phyloP scores from a whole-genome alignment of 23 tunicate species.

The Clavelina lepadiformis region DNA sequence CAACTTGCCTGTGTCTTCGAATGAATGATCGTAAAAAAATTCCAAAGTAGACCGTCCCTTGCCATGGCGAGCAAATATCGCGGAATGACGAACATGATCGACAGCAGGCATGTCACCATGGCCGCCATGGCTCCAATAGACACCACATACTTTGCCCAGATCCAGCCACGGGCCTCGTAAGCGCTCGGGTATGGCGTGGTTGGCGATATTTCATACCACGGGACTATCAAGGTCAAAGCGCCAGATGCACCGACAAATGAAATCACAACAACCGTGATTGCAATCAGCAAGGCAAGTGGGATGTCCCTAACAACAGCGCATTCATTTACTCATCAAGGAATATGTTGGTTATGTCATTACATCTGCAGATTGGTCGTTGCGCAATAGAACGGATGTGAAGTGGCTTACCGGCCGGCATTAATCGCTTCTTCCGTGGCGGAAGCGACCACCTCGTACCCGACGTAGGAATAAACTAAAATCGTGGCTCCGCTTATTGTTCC shows the following conservation, averaged over 20 bases:
- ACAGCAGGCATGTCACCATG: constrained; percentile 44
- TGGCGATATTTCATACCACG: constrained; percentile 41
- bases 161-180: constrained; percentile 34
- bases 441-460: constrained; percentile 76
- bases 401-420: constrained; percentile 58
- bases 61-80: constrained; percentile 83
- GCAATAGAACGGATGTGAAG: not conserved
- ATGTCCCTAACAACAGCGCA: constrained; percentile 49
- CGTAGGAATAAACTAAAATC: constrained; percentile 49
- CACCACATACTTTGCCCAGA: constrained; percentile 82
- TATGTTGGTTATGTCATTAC: no score
- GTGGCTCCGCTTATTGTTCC: constrained; percentile 71
- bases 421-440: constrained; percentile 81
- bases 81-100: constrained; percentile 60
- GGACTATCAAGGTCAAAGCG: constrained; percentile 61
- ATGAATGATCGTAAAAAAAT: constrained; percentile 33
- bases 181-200: constrained; percentile 67
- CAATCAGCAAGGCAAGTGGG: constrained; percentile 60
- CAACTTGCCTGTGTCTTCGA: constrained; percentile 65
- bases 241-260: constrained; percentile 80
- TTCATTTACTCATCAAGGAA: no score
- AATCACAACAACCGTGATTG: constrained; percentile 41
- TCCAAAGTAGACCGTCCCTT: constrained; percentile 81
- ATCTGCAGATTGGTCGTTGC: no score
- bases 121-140: constrained; percentile 72